Percentiles rank a stretch among this genome's conserved stretches.
Evolutionary conservation across 2,888 invertebrate genomes (phyloP).

Genomic region (Halictus ligatus): DNA sequence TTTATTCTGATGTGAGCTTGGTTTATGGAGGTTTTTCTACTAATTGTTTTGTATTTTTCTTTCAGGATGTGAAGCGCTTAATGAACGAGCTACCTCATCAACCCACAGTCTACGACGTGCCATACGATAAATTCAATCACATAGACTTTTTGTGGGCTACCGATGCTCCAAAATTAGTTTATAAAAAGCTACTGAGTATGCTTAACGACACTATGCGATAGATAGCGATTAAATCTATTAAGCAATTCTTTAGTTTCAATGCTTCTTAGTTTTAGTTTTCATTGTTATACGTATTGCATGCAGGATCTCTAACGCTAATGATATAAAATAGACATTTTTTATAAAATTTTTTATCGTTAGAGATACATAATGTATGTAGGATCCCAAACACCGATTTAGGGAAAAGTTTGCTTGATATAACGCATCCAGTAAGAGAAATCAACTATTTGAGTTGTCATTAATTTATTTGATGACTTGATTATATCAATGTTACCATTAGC

Average conservation of each 20-base stretch:
- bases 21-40: not conserved
- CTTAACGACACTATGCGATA: constrained; percentile 43
- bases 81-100: constrained; percentile 85
- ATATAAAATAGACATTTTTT: not conserved
- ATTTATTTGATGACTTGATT: not conserved
- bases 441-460: not conserved
- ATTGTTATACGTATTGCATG: not conserved
- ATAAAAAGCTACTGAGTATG: constrained; percentile 85
- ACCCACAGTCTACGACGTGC: constrained; percentile 86
- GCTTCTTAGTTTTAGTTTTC: not conserved
- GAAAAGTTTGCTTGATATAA: not conserved
- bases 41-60: constrained; percentile 23
- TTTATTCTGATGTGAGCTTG: not conserved
- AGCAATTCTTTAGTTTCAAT: not conserved
- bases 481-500: not conserved
- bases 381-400: not conserved
- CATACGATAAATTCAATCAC: constrained; percentile 89
- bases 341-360: not conserved
- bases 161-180: constrained; percentile 87
- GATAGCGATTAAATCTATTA: not conserved
- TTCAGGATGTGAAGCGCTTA: constrained; percentile 87
- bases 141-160: constrained; percentile 90
- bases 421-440: not conserved
- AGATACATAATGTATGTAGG: not conserved
- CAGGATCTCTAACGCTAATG: not conserved